Evolutionary conservation across 92 coral and sea anemone genomes (phyloP).

Genomic region (Parazoanthus atlanticus): DNA sequence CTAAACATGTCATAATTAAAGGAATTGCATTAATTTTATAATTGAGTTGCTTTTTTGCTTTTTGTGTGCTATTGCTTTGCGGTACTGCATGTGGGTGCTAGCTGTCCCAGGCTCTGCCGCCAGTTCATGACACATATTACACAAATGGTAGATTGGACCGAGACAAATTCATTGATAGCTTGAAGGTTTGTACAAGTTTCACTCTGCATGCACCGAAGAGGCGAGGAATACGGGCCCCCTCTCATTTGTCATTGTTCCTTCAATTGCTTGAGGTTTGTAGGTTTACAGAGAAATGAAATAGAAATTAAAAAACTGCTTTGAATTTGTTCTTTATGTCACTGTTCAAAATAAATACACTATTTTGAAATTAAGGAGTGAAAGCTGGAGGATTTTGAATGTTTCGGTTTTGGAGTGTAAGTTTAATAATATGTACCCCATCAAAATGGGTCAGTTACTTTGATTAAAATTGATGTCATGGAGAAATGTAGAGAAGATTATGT

Average conservation of each 20-base stretch:
- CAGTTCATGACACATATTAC: constrained; percentile 44
- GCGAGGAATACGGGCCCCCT: constrained; percentile 55
- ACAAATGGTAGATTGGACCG: constrained; percentile 49
- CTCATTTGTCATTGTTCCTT: constrained; percentile 1
- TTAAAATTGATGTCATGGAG: too few relatives aligned
- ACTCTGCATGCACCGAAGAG: constrained; percentile 44
- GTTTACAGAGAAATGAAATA: neutral
- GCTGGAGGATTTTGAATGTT: too few relatives aligned
- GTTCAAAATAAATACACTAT: too few relatives aligned
- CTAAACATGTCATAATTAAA: neutral
- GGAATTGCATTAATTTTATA: neutral
- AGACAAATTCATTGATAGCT: constrained; percentile 48
- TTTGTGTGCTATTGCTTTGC: constrained; percentile 47
- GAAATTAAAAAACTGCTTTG: neutral
- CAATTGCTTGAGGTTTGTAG: constrained; percentile 27
- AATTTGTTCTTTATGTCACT: neutral
- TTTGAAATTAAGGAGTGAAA: too few relatives aligned
- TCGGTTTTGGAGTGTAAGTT: too few relatives aligned
- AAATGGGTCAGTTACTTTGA: too few relatives aligned
- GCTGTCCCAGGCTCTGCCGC: constrained; percentile 29
- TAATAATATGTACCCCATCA: too few relatives aligned
- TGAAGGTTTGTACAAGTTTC: constrained; percentile 43
- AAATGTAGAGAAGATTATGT: too few relatives aligned
- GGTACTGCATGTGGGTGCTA: constrained; percentile 41
- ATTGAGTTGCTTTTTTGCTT: constrained; percentile 45